phyloP scores from a whole-genome alignment of 2,113 vertebrate species.

The Empidonax traillii region DNA sequence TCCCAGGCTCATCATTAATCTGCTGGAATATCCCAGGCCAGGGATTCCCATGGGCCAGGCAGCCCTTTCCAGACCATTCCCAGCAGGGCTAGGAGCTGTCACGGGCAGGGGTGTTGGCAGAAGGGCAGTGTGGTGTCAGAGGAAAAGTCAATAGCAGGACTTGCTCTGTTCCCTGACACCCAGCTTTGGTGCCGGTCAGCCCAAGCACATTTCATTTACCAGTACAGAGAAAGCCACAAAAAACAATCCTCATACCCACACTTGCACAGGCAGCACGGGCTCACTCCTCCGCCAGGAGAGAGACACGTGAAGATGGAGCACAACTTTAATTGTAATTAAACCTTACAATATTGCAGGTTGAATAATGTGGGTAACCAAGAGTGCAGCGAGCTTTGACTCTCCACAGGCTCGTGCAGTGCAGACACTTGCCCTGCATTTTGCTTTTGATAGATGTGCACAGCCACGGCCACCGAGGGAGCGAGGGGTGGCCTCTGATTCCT shows the following conservation, averaged over 20 bases:
- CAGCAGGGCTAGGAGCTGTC: not conserved
- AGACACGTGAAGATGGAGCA: not conserved
- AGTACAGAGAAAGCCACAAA: not conserved
- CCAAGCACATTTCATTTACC: not conserved
- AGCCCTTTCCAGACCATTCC: not conserved
- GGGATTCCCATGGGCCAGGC: fast-evolving
- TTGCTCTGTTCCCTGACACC: not conserved
- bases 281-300: not conserved
- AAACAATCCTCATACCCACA: not conserved
- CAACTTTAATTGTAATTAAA: not conserved
- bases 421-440: not conserved
- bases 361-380: not conserved
- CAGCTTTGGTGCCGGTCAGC: not conserved
- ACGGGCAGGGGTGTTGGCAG: not conserved
- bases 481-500: not conserved
- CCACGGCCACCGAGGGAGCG: not conserved
- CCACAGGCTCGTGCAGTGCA: fast-evolving
- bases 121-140: not conserved
- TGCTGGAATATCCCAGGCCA: fast-evolving
- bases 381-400: not conserved
- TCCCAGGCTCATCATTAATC: not conserved
- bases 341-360: not conserved
- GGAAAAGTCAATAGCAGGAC: not conserved
- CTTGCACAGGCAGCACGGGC: not conserved
- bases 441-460: not conserved